Evolutionary conservation across 2,797 vertebrate species (phyloP), one percentile per base, ranked within the genome.

Genomic region (Helarctos malayanus): DNA sequence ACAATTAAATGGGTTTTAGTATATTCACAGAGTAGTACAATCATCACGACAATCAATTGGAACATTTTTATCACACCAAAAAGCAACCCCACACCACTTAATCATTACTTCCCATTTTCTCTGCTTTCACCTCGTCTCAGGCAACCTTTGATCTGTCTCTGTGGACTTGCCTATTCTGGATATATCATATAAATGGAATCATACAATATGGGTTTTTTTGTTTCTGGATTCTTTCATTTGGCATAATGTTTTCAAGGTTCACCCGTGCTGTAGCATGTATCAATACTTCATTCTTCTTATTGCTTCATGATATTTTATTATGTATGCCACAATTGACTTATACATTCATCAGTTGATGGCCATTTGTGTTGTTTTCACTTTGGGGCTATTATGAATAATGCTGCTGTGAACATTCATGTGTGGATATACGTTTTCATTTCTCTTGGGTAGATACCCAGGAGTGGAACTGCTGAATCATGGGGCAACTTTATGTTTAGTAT

Each of bases 241-340:
- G 81, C 65, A 32, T 92, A 68, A 87, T 76, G 9, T 88, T 95
- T 81, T 86, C 38, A 71, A 89, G 38, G 21, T 49, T 92, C 35
- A 80, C 47, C 18, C 38, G 47, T 63, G 5, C 69, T 87, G 56
- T 47, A 41, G 12, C 56, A 59, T 35, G 38, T 41, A 57, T 81
- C 11, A 71, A 4, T 86, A 35, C 75, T 91, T 68, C 16, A 83
- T 87, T 94, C 9, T 52, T 96, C 88, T 76, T 65, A n/a, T 83
- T 59, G 41, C 14, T 4, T 10, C 71, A 73, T 47, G 78, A 29
- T 63, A 54, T 68, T 92, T 19, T 16, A 32, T 59, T 65, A n/a
- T 63, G 2, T 83, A 75, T 45, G 54, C 35, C 35, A 92, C 68
- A 65, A 18, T 57, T 94, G 76, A 49, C 45, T 52, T 47, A 69